Base-by-base conservation (phyloP, 2,888 invertebrate species). In the Meganola albula region DNA sequence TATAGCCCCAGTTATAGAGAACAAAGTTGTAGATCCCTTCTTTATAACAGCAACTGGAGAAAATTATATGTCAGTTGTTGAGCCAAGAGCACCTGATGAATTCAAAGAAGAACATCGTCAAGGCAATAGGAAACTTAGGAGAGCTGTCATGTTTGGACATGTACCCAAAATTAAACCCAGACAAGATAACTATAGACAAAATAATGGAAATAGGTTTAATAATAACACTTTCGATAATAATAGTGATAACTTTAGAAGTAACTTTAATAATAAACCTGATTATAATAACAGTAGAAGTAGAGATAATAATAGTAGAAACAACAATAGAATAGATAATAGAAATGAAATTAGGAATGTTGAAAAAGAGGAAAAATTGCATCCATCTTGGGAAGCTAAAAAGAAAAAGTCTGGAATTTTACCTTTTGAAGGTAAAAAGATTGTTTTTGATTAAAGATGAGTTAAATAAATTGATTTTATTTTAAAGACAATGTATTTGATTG, bases 331-430 rank as follows among this genome's bases (percentile, higher is more conserved):
- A 24, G 52, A 44, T 44, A 44, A 44, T 31, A 35, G 34, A 41
- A 48, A 48, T 27, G 45, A 44, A 41, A 44, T 31, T 4, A 45
- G 14, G 31, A 34, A 41, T 26, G 59, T 62, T 27, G 40, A 46
- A 4, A 67, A 65, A 31, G 61, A 64, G 31, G 86, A 84, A 40
- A 87, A 85, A 63, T 55, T 86, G 30, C 87, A 87, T 66, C 87
- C 87, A 2, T 87, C 87, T 10, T 87, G 87, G 87, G 87, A 85
- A 58, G 87, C 87, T 1, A 87, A 87, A 56, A 86, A 78, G 40
- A 74, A 74, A 26, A 71, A 74, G 32, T 83, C 85, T 1, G 69
- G 74, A 31, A 70, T 86, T 37, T 58, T 79, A 63, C 82, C 83
- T 3, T 85, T 75, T 48, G 62, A 82, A 53, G 87, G 87, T 44